phyloP scores from a whole-genome alignment of 2,113 vertebrate species.

The Elgaria multicarinata region DNA sequence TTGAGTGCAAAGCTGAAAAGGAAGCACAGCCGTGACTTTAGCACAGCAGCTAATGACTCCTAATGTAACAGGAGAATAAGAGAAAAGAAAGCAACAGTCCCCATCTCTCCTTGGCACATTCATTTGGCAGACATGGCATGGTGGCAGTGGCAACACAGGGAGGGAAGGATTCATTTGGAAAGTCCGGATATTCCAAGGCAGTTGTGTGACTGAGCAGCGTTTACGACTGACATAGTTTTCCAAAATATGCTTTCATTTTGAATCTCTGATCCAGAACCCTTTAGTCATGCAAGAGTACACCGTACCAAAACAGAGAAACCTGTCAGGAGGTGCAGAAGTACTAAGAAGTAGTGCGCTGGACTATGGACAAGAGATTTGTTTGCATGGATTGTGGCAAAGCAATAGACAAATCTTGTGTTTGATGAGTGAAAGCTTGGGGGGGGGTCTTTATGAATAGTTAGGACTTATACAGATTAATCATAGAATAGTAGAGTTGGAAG shows the following conservation, averaged over 20 bases:
- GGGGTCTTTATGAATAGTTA: not conserved
- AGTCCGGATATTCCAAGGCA: not conserved
- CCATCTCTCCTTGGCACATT: constrained; percentile 13
- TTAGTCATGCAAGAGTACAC: not conserved
- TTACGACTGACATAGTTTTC: not conserved
- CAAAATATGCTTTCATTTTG: constrained; percentile 32
- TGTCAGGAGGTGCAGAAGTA: constrained; percentile 35
- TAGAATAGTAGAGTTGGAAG: too few species aligned
- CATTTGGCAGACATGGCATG: not conserved
- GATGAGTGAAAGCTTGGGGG: not conserved
- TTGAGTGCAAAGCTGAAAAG: constrained; percentile 17
- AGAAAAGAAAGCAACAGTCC: not conserved
- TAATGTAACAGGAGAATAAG: not conserved
- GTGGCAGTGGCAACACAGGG: too few species aligned
- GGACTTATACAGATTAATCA: too few species aligned
- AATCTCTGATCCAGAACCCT: not conserved
- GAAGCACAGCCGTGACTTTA: constrained; percentile 33
- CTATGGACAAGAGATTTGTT: not conserved
- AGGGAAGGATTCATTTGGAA: not conserved
- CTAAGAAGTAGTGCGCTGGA: not conserved
- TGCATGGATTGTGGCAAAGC: not conserved
- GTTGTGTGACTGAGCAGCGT: not conserved
- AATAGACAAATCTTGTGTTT: not conserved
- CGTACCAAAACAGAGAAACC: constrained; percentile 13
- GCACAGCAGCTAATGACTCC: not conserved